These are phyloP conservation scores for Vulpes vulpes DNA, from an alignment of 2,113 vertebrate species.

Conservation along the genomic window DNA sequence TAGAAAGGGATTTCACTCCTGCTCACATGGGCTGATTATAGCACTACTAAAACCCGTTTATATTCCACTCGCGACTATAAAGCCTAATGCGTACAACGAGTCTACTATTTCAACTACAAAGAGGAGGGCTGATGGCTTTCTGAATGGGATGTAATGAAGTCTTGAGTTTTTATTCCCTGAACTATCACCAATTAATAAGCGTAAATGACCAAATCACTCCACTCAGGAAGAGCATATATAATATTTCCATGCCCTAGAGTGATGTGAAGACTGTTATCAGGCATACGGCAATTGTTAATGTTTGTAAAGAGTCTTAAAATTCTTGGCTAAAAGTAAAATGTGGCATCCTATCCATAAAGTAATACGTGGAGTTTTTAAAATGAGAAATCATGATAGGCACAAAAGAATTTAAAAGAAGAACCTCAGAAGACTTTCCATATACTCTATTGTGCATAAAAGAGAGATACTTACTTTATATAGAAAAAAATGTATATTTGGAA, in stretches of 20 bases:
- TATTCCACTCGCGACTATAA: slow-evolving; percentile 16
- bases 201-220: not conserved
- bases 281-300: not conserved
- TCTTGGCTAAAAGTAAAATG: not conserved
- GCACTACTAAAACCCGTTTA: not conserved
- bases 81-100: not conserved
- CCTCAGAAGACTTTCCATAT: not conserved
- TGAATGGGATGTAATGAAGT: not conserved
- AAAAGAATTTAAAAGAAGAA: not conserved
- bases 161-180: not conserved
- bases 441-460: not conserved
- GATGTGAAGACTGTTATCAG: not conserved
- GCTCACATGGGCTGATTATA: not conserved
- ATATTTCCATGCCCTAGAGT: not conserved
- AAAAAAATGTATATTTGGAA: not conserved
- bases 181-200: slow-evolving; percentile 13
- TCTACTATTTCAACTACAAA: not conserved
- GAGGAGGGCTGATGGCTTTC: slow-evolving; percentile 6
- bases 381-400: not conserved
- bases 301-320: not conserved
- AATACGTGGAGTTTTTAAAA: not conserved
- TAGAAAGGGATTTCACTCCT: not conserved
- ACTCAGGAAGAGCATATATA: not conserved
- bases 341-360: not conserved
- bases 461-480: not conserved